Conservation (phyloP, 2,113 vertebrate genomes). For the Festucalex cinctus region DNA sequence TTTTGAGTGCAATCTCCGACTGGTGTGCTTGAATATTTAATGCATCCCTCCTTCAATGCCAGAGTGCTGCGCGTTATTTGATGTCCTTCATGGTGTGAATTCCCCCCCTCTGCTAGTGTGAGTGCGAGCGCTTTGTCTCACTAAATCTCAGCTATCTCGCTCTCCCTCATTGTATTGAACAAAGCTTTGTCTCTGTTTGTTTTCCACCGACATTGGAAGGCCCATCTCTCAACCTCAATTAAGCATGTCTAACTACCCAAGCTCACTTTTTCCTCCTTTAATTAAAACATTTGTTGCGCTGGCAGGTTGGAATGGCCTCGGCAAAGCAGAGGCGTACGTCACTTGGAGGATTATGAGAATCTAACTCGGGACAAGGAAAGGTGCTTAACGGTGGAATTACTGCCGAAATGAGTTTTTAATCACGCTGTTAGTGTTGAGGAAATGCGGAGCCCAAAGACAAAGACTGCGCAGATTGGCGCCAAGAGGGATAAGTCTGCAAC, state of each 20-base stretch:
- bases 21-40: constrained; percentile 66
- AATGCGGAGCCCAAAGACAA: constrained; percentile 62
- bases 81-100: constrained; percentile 43
- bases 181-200: constrained; percentile 14
- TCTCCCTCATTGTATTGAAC: background rate
- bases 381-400: constrained; percentile 74
- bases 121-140: constrained; percentile 19
- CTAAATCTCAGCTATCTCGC: constrained; percentile 17
- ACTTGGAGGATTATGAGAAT: constrained; percentile 58
- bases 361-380: constrained; percentile 64
- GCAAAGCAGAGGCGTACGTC: constrained; percentile 53
- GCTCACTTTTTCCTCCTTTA: constrained; percentile 48
- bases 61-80: constrained; percentile 52
- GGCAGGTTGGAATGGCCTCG: constrained; percentile 46
- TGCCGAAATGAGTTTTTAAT: constrained; percentile 73
- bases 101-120: constrained; percentile 23
- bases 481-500: constrained; percentile 46
- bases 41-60: constrained; percentile 46
- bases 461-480: constrained; percentile 64
- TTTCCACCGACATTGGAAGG: constrained; percentile 21
- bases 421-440: constrained; percentile 70
- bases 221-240: constrained; percentile 30
- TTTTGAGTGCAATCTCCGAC: constrained; percentile 46
- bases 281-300: constrained; percentile 58
- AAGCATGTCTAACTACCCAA: constrained; percentile 35